A percentile compares a stretch with the other conserved stretches of the same genome.
These are phyloP conservation scores for Drymonia ruficornis DNA, from an alignment of 2,888 invertebrate genomes.

Conservation along the genomic window DNA sequence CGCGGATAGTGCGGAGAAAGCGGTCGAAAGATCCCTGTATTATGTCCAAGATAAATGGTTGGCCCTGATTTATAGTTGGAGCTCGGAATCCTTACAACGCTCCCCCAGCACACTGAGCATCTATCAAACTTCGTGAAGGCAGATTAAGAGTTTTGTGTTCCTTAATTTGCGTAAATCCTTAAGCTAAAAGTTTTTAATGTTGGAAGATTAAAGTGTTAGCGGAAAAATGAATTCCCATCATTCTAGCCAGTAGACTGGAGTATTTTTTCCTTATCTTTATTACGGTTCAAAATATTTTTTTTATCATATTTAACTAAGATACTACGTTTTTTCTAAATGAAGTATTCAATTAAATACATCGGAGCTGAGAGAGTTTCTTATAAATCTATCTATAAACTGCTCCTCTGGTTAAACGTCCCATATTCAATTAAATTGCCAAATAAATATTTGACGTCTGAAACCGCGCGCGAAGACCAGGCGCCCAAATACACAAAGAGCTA, in stretches of 20 bases:
- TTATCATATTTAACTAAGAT: too few relatives aligned
- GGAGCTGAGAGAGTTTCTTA: background rate
- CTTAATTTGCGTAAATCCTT: conserved; percentile 28
- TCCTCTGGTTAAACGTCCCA: conserved; percentile 2
- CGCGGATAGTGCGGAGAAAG: conserved; percentile 23
- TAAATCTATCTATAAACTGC: background rate
- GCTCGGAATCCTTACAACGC: conserved; percentile 44
- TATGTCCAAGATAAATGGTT: conserved; percentile 60
- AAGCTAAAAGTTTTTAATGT: conserved; percentile 22
- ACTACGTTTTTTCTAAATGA: too few relatives aligned
- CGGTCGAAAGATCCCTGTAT: conserved; percentile 31
- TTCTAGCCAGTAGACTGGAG: background rate
- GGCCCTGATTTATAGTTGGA: conserved; percentile 60
- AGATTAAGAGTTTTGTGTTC: conserved; percentile 43
- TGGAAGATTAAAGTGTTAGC: conserved; percentile 1
- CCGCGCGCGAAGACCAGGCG: conserved; percentile 31
- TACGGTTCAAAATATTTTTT: too few relatives aligned
- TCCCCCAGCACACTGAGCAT: conserved; percentile 40
- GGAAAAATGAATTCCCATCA: background rate
- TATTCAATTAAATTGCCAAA: conserved; percentile 31
- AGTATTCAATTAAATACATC: too few relatives aligned
- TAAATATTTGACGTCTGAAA: conserved; percentile 36
- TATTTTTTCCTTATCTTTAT: too few relatives aligned
- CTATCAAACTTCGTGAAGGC: conserved; percentile 52
- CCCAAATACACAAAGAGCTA: conserved; percentile 28